These are phyloP conservation scores for Molossus molossus DNA, from an alignment of 2,797 vertebrate species.

Conservation along the genomic window DNA sequence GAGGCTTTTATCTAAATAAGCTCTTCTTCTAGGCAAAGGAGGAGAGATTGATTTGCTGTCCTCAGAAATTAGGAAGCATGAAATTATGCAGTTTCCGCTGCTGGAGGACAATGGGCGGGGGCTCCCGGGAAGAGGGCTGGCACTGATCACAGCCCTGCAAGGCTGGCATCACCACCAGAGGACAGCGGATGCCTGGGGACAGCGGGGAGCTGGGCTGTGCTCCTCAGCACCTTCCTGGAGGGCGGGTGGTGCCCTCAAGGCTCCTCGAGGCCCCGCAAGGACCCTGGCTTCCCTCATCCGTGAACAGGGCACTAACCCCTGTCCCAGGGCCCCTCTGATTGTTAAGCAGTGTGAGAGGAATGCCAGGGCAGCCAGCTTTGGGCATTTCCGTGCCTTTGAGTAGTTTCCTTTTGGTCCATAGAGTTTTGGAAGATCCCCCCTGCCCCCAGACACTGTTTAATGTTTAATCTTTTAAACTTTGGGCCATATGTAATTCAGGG, in stretches of 20 bases:
- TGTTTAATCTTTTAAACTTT: neutral
- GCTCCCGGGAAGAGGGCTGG: no score
- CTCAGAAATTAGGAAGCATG: conserved; percentile 46
- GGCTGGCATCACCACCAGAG: neutral
- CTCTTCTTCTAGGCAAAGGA: conserved; percentile 52
- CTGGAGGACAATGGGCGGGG: neutral
- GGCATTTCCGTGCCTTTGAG: neutral
- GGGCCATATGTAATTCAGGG: conserved; percentile 2
- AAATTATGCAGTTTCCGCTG: neutral
- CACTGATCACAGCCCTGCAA: neutral
- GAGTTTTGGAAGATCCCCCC: neutral
- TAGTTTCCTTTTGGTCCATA: neutral
- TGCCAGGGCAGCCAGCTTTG: neutral
- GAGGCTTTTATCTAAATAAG: conserved; percentile 57
- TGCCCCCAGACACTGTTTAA: neutral
- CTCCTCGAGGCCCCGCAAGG: no score
- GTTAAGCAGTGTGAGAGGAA: neutral
- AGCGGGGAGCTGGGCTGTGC: no score
- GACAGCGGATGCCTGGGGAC: neutral
- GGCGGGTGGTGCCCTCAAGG: neutral
- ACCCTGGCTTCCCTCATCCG: neutral
- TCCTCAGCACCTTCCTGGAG: neutral
- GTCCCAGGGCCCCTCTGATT: neutral
- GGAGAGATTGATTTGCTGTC: neutral
- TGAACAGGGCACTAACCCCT: neutral